Percentiles rank a stretch among this genome's conserved stretches.
Conservation (phyloP, 2,797 vertebrate genomes). For the Gobio occitaniae region DNA sequence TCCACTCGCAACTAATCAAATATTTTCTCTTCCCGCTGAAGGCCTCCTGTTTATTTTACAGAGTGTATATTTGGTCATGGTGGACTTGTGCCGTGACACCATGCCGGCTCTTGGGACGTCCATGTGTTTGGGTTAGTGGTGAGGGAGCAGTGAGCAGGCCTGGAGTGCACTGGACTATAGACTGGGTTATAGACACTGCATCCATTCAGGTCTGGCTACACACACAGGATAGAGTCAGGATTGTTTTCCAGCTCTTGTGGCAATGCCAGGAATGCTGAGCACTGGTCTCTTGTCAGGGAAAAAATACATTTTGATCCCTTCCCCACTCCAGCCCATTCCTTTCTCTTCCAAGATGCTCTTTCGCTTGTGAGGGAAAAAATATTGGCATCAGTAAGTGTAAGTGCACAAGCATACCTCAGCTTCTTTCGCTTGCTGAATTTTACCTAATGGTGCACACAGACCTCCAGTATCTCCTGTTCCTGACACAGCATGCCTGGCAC, state of each 20-base stretch:
- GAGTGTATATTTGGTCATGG: slow-evolving; percentile 72
- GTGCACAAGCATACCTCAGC: slow-evolving; percentile 53
- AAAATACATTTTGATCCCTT: slow-evolving; percentile 53
- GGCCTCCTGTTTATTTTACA: slow-evolving; percentile 72
- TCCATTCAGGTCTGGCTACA: slow-evolving; percentile 69
- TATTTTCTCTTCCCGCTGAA: slow-evolving; percentile 73
- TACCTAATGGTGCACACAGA: slow-evolving; percentile 62
- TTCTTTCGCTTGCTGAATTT: slow-evolving; percentile 1
- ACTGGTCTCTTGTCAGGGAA: slow-evolving; percentile 72
- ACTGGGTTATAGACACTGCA: slow-evolving; percentile 72
- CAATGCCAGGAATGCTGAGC: slow-evolving; percentile 76
- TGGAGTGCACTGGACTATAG: slow-evolving; percentile 60
- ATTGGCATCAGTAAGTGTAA: slow-evolving; percentile 63
- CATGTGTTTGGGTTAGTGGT: slow-evolving; percentile 74
- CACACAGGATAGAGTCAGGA: slow-evolving; percentile 75
- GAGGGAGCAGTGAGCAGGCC: slow-evolving; percentile 59
- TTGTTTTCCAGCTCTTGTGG: slow-evolving; percentile 71
- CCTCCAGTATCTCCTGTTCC: slow-evolving; percentile 70
- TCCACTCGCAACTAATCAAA: slow-evolving; percentile 71
- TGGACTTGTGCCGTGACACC: slow-evolving; percentile 57
- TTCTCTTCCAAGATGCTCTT: slow-evolving; percentile 57
- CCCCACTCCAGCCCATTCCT: slow-evolving; percentile 54
- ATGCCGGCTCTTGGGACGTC: slow-evolving; percentile 72
- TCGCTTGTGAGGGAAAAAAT: slow-evolving; percentile 11
- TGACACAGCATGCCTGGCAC: slow-evolving; percentile 71